Base-by-base conservation (phyloP, 2,888 invertebrate genomes). In the Acleris cristana region DNA sequence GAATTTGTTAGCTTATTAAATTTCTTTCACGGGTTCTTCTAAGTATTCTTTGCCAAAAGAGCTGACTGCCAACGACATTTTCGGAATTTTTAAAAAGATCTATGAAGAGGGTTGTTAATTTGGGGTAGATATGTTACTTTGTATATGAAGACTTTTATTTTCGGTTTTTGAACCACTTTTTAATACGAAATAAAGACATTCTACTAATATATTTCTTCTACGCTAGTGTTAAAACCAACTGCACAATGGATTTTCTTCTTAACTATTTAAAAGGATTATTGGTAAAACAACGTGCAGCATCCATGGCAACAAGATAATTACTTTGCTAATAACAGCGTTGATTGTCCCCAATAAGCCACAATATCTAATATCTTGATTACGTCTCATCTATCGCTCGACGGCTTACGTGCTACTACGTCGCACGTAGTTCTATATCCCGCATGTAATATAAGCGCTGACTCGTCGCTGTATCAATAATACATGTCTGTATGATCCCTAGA, bases 401-500 rank as follows among this genome's bases (percentile, higher is more conserved):
- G 55, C 55, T 51, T 55, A 44, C 40, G 21, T 49, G 23, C 19
- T 49, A 18, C n/a, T 44, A 34, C 34, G 34, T 34, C 19, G 34
- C 40, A 21, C 54, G 10, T 48, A 34, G 26, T 57, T 57, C 45
- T 57, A 26, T 64, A 44, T 45, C 44, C 51, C 23, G 30, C 23
- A 18, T 19, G 30, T 30, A 34, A 53, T 53, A 64, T 45, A 59
- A 57, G 34, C 49, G 45, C 53, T 61, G 48, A 23, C 34, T 34
- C 19, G n/a, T 56, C 18, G 34, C 18, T 56, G 14, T 65, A 65
- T 60, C 54, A 61, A 61, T 65, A 65, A 56, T 61, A 55, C 51
- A 61, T 45, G 26, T 26, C 51, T 44, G 55, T 55, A 65, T 54
- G 60, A 65, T 65, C 65, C 55, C 65, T 18, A 65, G 55, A 19